Conservation (phyloP, 2,113 vertebrate genomes). For the Hippotragus niger region DNA sequence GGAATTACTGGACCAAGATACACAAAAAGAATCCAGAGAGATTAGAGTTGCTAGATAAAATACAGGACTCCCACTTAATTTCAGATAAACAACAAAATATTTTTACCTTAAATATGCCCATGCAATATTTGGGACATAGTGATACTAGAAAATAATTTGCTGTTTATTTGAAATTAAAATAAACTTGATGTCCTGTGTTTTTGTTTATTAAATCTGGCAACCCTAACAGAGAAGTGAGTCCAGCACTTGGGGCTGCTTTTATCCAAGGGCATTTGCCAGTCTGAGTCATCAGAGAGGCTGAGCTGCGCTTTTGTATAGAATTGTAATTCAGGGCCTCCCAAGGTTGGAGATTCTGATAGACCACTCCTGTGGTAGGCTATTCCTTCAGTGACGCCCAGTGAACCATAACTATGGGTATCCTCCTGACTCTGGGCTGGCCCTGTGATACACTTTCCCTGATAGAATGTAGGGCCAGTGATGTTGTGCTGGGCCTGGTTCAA, state of each 20-base stretch:
- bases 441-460: background rate
- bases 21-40: background rate
- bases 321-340: background rate
- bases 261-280: background rate
- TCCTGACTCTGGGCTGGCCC: background rate
- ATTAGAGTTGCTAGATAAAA: background rate
- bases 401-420: background rate
- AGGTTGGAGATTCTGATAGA: background rate
- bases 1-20: background rate
- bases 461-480: background rate
- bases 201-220: constrained; percentile 14
- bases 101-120: background rate
- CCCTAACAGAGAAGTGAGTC: background rate
- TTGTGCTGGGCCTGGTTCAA: background rate
- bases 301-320: background rate
- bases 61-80: background rate
- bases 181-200: background rate
- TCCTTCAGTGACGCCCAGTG: background rate
- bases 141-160: background rate
- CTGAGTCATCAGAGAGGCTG: background rate
- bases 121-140: background rate
- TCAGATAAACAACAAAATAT: constrained; percentile 9
- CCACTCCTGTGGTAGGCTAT: background rate
- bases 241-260: background rate
- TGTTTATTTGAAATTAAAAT: constrained; percentile 1